Evolutionary conservation across 2,113 vertebrate species (phyloP).

Genomic region (Lamprotornis superbus): DNA sequence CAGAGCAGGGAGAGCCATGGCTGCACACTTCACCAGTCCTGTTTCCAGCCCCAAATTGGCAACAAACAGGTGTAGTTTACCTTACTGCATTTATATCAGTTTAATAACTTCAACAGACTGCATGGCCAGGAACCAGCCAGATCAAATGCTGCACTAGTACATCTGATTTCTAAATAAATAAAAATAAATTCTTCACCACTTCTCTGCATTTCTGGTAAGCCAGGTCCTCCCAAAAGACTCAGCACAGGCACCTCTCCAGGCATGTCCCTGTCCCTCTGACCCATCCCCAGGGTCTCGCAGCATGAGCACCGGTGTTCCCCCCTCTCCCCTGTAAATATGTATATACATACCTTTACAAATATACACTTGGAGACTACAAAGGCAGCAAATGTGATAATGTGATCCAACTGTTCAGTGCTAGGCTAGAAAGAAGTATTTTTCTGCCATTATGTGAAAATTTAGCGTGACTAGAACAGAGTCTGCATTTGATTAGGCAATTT

Average conservation of each 20-base stretch:
- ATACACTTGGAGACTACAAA: not conserved
- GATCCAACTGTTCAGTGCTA: conserved; percentile 54
- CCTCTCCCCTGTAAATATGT: not conserved
- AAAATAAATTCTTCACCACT: not conserved
- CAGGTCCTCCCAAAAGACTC: not conserved
- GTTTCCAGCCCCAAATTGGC: not conserved
- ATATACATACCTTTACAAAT: not conserved
- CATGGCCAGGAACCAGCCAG: not conserved
- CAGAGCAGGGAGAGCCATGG: not conserved
- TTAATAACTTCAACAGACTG: not conserved
- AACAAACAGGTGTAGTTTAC: not conserved
- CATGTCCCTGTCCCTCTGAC: not conserved
- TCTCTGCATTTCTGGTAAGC: not conserved
- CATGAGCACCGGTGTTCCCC: not conserved
- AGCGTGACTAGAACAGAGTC: conserved; percentile 80
- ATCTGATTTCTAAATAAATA: not conserved
- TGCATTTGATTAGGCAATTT: conserved; percentile 75
- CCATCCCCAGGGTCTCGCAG: not conserved
- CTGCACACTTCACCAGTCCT: not conserved
- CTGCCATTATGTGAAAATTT: conserved; percentile 70
- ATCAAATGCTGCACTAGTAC: not conserved
- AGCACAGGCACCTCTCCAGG: not conserved
- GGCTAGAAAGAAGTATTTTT: conserved; percentile 65
- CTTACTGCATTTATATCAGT: not conserved
- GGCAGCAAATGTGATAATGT: conserved; percentile 61